phyloP scores from a whole-genome alignment of 2,888 invertebrate genomes.

The Cataglyphis livida region DNA sequence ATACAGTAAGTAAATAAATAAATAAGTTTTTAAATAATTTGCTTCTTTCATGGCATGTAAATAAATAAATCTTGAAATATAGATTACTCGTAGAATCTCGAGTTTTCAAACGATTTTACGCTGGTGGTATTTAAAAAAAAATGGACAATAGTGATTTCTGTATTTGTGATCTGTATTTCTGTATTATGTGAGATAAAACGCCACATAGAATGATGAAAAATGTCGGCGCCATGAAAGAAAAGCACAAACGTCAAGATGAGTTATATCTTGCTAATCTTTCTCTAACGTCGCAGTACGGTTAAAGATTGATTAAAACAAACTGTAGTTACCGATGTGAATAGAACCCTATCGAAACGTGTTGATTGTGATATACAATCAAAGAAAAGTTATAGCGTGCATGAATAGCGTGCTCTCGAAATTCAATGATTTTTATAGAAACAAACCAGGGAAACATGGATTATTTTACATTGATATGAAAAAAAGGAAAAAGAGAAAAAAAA shows the following conservation, averaged over 20 bases:
- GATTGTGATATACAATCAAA: neutral
- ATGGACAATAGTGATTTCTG: neutral
- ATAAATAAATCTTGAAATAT: neutral
- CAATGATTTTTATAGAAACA: neutral
- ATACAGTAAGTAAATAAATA: neutral
- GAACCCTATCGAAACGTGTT: neutral
- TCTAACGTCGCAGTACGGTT: neutral
- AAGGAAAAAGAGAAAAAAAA: neutral
- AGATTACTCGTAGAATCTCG: neutral
- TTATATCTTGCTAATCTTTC: slow-evolving; percentile 19
- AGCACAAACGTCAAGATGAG: neutral
- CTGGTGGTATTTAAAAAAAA: neutral
- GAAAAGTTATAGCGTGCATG: neutral
- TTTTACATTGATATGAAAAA: neutral
- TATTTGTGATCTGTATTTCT: neutral
- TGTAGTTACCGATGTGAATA: neutral
- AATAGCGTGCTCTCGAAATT: neutral
- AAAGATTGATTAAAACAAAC: slow-evolving; percentile 26
- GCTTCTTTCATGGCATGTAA: neutral
- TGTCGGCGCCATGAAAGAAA: neutral
- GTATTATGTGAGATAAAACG: neutral
- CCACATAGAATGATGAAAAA: slow-evolving; percentile 2
- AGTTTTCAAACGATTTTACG: neutral
- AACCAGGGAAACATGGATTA: neutral
- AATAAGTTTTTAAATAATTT: neutral